These are phyloP conservation scores for Malaclemys terrapin DNA, from an alignment of 2,113 vertebrate genomes.

Conservation along the genomic window DNA sequence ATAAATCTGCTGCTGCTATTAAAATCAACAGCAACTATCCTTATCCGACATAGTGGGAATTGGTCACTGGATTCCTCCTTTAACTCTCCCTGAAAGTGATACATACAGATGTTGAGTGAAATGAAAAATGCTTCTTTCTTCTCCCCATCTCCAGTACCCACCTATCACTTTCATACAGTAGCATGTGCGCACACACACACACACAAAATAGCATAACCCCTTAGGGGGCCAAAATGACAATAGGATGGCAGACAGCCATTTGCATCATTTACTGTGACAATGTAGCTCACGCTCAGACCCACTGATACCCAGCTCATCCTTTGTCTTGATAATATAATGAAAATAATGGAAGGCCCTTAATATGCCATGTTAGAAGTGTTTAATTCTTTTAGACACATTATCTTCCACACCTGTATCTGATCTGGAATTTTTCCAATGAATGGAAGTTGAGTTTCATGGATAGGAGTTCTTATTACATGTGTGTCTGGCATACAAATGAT, in stretches of 20 bases:
- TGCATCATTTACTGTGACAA: background rate
- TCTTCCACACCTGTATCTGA: constrained; percentile 14
- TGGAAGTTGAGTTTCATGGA: constrained; percentile 50
- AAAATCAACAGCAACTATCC: no score
- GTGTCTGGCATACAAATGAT: constrained; percentile 24
- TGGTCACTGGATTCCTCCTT: background rate
- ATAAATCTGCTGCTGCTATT: no score
- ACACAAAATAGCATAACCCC: background rate
- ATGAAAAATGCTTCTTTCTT: background rate
- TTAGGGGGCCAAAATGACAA: background rate
- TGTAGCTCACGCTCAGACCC: background rate
- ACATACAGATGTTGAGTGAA: background rate
- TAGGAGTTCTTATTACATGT: constrained; percentile 32
- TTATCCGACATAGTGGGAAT: background rate
- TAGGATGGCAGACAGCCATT: background rate
- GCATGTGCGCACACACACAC: rapidly evolving
- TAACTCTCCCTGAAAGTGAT: background rate
- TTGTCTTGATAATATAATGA: background rate
- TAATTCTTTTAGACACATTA: constrained; percentile 46
- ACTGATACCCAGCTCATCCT: background rate
- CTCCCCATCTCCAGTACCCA: background rate
- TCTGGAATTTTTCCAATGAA: constrained; percentile 38
- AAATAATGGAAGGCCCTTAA: constrained; percentile 45
- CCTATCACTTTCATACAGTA: background rate
- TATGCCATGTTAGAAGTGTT: background rate